A percentile compares a stretch with the other conserved stretches of the same genome.
Conservation (phyloP, 2,797 vertebrate species). For the Hydrolagus colliei region DNA sequence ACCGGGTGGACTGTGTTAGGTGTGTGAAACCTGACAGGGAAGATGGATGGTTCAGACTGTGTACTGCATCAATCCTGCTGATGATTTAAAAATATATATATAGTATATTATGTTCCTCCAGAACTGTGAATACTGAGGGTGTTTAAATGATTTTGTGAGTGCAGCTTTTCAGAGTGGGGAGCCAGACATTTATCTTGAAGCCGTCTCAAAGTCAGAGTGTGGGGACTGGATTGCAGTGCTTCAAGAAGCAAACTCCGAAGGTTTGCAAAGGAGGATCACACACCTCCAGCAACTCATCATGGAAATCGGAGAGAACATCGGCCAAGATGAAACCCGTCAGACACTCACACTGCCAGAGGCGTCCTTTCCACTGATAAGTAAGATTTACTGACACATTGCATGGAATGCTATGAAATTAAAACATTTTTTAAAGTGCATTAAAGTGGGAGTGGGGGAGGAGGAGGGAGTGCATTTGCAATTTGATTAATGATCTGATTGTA, state of each 20-base stretch:
- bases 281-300: slow-evolving; percentile 48
- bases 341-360: slow-evolving; percentile 50
- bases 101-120: neutral
- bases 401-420: slow-evolving; percentile 7
- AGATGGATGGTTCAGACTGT: slow-evolving; percentile 48
- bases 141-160: slow-evolving; percentile 40
- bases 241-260: slow-evolving; percentile 41
- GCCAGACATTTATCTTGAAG: slow-evolving; percentile 44
- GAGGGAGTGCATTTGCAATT: neutral
- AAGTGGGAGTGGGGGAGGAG: neutral
- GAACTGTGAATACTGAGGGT: slow-evolving; percentile 34
- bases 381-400: neutral
- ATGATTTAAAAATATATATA: neutral
- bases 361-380: slow-evolving; percentile 35
- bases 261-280: slow-evolving; percentile 41
- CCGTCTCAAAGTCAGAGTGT: slow-evolving; percentile 40
- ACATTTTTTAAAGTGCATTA: neutral
- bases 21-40: slow-evolving; percentile 43
- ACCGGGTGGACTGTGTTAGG: slow-evolving; percentile 35
- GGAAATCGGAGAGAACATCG: slow-evolving; percentile 61
- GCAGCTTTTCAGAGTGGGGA: slow-evolving; percentile 51
- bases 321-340: slow-evolving; percentile 53
- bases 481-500: neutral
- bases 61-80: slow-evolving; percentile 45
- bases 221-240: slow-evolving; percentile 42